A percentile compares a stretch with the other conserved stretches of the same genome.
Evolutionary conservation across 2,888 invertebrate species (phyloP).

Genomic region (Emesis castigata): DNA sequence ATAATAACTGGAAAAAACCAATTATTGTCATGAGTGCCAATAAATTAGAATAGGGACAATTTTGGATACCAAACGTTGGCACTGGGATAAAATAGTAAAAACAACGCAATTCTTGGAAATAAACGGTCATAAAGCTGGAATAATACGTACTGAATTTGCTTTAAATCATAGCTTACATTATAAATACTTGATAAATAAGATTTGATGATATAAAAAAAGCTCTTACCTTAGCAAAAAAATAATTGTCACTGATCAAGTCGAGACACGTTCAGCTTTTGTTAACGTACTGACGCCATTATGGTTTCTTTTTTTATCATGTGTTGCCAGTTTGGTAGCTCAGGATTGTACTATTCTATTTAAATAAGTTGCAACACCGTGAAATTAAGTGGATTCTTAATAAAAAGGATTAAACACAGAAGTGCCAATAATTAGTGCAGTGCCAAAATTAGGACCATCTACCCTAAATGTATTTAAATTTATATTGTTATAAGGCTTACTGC

Average conservation of each 20-base stretch:
- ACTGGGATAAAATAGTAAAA: conserved; percentile 1
- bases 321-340: not conserved
- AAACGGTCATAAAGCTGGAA: no score
- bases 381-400: no score
- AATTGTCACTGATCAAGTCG: not conserved
- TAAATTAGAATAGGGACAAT: not conserved
- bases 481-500: no score
- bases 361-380: no score
- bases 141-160: conserved; percentile 1
- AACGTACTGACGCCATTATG: not conserved
- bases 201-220: conserved; percentile 1
- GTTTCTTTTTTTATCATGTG: not conserved
- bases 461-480: no score
- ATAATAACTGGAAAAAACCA: not conserved
- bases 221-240: conserved; percentile 9
- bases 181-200: not conserved
- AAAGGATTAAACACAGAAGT: conserved; percentile 12
- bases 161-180: not conserved
- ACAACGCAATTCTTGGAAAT: no score
- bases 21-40: not conserved
- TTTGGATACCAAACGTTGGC: conserved; percentile 3
- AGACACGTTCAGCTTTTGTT: not conserved
- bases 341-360: no score
- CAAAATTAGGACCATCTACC: conserved; percentile 18
- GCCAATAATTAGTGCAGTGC: not conserved